These are phyloP conservation scores for Tragelaphus oryx DNA, from an alignment of 2,797 vertebrate genomes.

Conservation along the genomic window DNA sequence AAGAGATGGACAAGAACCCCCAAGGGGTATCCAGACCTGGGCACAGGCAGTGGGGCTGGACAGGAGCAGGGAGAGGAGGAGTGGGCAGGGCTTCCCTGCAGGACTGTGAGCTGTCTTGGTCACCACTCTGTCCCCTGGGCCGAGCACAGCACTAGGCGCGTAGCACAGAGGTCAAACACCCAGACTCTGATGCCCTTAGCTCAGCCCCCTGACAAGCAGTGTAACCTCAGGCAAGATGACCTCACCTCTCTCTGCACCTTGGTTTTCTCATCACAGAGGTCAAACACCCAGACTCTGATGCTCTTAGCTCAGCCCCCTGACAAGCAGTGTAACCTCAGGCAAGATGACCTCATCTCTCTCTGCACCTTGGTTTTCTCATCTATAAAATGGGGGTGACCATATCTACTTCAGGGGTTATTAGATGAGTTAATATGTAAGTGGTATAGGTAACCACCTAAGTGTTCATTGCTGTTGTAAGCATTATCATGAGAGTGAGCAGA, in stretches of 20 bases:
- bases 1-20: neutral
- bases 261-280: neutral
- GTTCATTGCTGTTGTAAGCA: neutral
- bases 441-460: neutral
- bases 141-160: neutral
- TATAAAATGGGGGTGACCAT: neutral
- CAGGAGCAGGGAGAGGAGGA: neutral
- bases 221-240: neutral
- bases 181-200: neutral
- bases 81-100: neutral
- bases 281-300: neutral
- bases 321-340: neutral
- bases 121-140: neutral
- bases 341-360: neutral
- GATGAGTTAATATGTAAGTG: neutral
- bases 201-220: neutral
- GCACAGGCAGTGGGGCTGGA: neutral
- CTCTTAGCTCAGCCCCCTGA: neutral
- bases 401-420: neutral
- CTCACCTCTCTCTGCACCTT: neutral
- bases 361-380: neutral
- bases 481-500: neutral
- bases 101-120: neutral
- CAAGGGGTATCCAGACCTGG: neutral
- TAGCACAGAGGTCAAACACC: neutral